Evolutionary conservation across 2,888 invertebrate species (phyloP).

Genomic region (Bibio marci): DNA sequence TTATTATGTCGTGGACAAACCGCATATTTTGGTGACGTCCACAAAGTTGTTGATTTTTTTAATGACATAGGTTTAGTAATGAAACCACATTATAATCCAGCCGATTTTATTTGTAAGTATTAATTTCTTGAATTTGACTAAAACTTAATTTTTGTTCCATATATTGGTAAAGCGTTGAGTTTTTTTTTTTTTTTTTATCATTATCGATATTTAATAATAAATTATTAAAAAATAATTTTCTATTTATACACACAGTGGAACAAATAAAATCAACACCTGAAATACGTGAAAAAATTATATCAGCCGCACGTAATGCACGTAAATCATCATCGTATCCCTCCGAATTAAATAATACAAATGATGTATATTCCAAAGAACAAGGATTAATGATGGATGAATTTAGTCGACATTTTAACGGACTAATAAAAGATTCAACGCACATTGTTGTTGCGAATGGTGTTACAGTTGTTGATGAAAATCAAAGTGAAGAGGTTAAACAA

Average conservation of each 20-base stretch:
- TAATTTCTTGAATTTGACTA: too few species aligned
- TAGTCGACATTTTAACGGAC: slow-evolving; percentile 6
- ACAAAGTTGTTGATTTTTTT: slow-evolving; percentile 55
- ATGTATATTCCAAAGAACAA: slow-evolving; percentile 6
- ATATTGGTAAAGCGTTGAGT: not conserved
- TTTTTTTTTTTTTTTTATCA: not conserved
- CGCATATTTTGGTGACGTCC: slow-evolving; percentile 58
- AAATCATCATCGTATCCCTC: slow-evolving; percentile 38
- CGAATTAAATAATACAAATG: slow-evolving; percentile 27
- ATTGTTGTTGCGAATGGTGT: slow-evolving; percentile 6
- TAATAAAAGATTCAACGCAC: slow-evolving; percentile 5
- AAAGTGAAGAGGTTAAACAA: slow-evolving; percentile 32
- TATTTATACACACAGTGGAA: slow-evolving; percentile 43
- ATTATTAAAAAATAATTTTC: slow-evolving; percentile 3
- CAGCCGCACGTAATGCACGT: slow-evolving; percentile 43
- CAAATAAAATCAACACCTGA: slow-evolving; percentile 54
- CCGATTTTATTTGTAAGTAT: slow-evolving; percentile 62
- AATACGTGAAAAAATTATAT: slow-evolving; percentile 45
- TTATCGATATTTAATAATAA: not conserved
- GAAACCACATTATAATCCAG: slow-evolving; percentile 64
- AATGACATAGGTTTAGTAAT: slow-evolving; percentile 50
- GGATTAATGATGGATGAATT: slow-evolving; percentile 6
- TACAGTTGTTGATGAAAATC: slow-evolving; percentile 4
- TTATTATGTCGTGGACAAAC: slow-evolving; percentile 52
- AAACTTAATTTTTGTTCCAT: not conserved